Evolutionary conservation across 2,888 invertebrate species (phyloP).

Genomic region (Seira ritae): DNA sequence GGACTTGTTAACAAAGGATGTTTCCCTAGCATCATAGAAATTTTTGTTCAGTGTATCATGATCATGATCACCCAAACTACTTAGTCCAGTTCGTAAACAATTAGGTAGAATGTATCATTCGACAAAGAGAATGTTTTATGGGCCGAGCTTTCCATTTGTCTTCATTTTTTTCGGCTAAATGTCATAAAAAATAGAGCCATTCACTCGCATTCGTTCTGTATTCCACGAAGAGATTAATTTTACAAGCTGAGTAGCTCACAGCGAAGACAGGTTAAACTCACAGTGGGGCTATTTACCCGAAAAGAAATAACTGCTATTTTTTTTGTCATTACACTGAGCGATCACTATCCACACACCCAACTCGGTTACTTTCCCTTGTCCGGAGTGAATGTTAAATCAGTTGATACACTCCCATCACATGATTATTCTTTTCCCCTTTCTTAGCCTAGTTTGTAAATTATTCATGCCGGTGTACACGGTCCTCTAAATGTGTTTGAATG

Average conservation of each 20-base stretch:
- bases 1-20: neutral
- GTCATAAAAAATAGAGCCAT: neutral
- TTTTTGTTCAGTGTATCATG: neutral
- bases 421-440: neutral
- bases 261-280: neutral
- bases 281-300: neutral
- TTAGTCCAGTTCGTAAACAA: too few species aligned
- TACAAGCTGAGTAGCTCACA: neutral
- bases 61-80: neutral
- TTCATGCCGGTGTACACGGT: neutral
- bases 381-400: neutral
- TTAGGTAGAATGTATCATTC: too few species aligned
- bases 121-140: neutral
- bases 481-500: conserved; percentile 27
- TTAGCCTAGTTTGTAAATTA: neutral
- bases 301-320: neutral
- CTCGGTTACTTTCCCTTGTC: neutral
- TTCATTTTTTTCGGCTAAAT: neutral
- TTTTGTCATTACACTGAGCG: neutral
- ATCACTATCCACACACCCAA: neutral
- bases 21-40: neutral
- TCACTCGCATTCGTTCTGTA: too few species aligned
- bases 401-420: neutral
- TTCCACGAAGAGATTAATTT: neutral
- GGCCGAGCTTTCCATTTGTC: neutral